Conservation (phyloP, 2,888 invertebrate genomes). For the Rhimphoctona megacephalus region DNA sequence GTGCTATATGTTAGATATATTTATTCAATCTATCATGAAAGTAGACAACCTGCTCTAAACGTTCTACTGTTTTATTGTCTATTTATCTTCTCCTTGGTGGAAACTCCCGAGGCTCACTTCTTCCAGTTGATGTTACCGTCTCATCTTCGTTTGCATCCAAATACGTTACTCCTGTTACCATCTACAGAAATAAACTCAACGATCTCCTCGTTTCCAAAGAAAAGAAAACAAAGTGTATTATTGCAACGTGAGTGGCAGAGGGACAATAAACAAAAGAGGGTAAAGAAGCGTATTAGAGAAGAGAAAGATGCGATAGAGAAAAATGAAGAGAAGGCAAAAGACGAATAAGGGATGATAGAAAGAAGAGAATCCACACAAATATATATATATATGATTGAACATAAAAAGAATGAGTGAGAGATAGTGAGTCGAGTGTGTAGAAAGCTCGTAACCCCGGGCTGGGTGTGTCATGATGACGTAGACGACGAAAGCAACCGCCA, state of each 20-base stretch:
- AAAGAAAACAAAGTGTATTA: conserved; percentile 48
- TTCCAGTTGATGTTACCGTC: conserved; percentile 5
- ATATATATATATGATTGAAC: conserved; percentile 4
- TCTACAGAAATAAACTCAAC: neutral
- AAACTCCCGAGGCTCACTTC: neutral
- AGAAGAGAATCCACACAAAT: conserved; percentile 29
- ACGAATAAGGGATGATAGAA: conserved; percentile 40
- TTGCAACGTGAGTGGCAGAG: conserved; percentile 23
- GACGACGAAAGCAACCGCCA: conserved; percentile 54
- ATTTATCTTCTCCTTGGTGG: conserved; percentile 8
- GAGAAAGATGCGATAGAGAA: conserved; percentile 45
- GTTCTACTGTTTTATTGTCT: conserved; percentile 12
- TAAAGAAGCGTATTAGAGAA: conserved; percentile 47
- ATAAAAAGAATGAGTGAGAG: conserved; percentile 41
- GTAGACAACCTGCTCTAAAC: neutral
- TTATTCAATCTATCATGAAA: conserved; percentile 33
- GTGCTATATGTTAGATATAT: neutral
- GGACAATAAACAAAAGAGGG: conserved; percentile 27
- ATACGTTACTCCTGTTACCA: neutral
- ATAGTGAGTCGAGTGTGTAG: conserved; percentile 15
- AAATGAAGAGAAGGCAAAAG: conserved; percentile 1
- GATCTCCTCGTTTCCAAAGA: conserved; percentile 17
- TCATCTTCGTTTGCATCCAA: conserved; percentile 26
- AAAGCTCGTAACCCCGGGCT: conserved; percentile 57
- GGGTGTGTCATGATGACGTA: conserved; percentile 50